Conservation (phyloP, 2,888 invertebrate species). For the Melanostoma scalare region DNA sequence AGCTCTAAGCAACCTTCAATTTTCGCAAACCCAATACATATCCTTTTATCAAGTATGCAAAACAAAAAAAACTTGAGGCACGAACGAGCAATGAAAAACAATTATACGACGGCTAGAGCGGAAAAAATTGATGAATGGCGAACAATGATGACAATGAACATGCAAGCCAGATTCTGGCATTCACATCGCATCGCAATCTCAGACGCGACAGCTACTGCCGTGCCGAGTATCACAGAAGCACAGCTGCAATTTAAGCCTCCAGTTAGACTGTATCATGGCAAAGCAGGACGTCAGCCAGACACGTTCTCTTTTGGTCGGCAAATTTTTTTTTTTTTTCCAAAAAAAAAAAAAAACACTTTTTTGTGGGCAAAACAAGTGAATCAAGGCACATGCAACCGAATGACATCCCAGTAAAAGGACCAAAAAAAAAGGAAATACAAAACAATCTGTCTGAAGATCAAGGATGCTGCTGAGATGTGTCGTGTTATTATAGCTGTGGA, state of each 20-base stretch:
- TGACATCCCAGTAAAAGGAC: constrained; percentile 58
- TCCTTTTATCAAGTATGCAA: constrained; percentile 15
- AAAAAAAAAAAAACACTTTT: constrained; percentile 13
- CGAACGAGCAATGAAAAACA: constrained; percentile 15
- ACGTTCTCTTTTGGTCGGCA: constrained; percentile 56
- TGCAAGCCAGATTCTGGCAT: constrained; percentile 28
- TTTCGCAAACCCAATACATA: constrained; percentile 11
- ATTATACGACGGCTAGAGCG: constrained; percentile 32
- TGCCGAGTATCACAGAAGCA: constrained; percentile 32
- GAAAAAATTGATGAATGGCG: constrained; percentile 49
- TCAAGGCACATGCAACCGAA: constrained; percentile 49
- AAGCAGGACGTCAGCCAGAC: constrained; percentile 68
- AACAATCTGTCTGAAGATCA: constrained; percentile 43
- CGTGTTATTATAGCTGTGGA: constrained; percentile 14
- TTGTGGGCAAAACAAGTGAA: constrained; percentile 43
- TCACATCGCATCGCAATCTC: constrained; percentile 13
- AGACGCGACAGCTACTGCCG: not conserved
- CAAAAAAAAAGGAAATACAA: constrained; percentile 21
- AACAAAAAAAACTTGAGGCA: not conserved
- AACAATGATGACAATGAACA: constrained; percentile 49
- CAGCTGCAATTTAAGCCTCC: constrained; percentile 46
- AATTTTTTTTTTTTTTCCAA: constrained; percentile 7
- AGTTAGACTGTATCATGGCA: constrained; percentile 23
- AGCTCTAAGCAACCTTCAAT: not conserved
- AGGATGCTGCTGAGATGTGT: constrained; percentile 48